Percentiles rank a stretch among this genome's conserved stretches.
Conservation (phyloP, 2,888 invertebrate genomes). For the Acanthosepion pharaonis region DNA sequence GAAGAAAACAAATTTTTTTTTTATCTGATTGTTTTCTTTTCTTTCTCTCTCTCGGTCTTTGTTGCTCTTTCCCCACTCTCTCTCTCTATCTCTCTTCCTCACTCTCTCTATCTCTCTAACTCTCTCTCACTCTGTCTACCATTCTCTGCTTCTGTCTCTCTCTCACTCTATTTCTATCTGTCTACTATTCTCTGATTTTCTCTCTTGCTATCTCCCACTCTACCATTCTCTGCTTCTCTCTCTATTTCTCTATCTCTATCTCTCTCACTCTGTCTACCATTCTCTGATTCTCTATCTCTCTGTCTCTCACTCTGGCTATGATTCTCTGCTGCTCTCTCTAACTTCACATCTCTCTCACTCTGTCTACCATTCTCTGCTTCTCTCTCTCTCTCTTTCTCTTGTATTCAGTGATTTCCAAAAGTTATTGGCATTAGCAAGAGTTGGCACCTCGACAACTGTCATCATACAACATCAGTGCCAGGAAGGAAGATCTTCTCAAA, state of each 20-base stretch:
- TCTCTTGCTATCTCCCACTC: not conserved
- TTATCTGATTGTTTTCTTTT: not conserved
- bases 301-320: not conserved
- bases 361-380: not conserved
- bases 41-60: not conserved
- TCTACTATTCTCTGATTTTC: too few species aligned
- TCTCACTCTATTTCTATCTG: not conserved
- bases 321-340: too few species aligned
- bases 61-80: too few species aligned
- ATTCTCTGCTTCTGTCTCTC: not conserved
- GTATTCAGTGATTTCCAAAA: too few species aligned
- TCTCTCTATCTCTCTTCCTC: not conserved
- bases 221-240: not conserved
- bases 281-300: not conserved
- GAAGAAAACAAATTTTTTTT: too few species aligned
- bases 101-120: not conserved
- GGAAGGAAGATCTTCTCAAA: not conserved
- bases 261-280: not conserved
- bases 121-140: not conserved
- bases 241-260: not conserved
- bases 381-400: not conserved
- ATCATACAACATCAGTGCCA: not conserved
- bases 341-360: not conserved
- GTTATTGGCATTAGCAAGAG: not conserved
- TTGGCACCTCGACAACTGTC: constrained; percentile 33